phyloP scores from a whole-genome alignment of 2,888 invertebrate genomes.

The Dynastes grantii region DNA sequence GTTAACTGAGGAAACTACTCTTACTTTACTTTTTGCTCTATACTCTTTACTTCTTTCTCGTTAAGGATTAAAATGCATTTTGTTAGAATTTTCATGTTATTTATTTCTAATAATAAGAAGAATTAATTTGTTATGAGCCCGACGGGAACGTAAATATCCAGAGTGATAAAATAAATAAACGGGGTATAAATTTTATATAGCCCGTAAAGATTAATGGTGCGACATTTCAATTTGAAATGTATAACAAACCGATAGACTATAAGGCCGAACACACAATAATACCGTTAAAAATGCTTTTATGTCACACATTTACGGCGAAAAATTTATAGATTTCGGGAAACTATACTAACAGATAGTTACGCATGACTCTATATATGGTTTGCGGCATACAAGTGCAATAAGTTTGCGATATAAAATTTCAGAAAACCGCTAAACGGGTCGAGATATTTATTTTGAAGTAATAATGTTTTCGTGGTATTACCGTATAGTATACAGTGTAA shows the following conservation, averaged over 20 bases:
- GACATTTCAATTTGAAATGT: constrained; percentile 41
- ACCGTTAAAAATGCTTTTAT: constrained; percentile 34
- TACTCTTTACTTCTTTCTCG: not conserved
- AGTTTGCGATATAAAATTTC: not conserved
- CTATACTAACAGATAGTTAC: constrained; percentile 32
- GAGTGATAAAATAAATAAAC: constrained; percentile 28
- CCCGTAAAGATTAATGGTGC: constrained; percentile 39
- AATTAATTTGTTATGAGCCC: constrained; percentile 14
- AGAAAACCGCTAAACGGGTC: too few species aligned
- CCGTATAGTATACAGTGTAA: too few species aligned
- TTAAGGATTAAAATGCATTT: not conserved
- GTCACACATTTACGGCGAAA: constrained; percentile 19
- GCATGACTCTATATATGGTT: not conserved
- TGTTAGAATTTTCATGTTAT: not conserved
- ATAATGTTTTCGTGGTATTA: too few species aligned
- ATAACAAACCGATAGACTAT: constrained; percentile 40
- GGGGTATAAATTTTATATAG: constrained; percentile 33
- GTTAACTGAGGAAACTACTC: not conserved
- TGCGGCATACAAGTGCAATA: not conserved
- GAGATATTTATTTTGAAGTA: too few species aligned
- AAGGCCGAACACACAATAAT: constrained; percentile 25
- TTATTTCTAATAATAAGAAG: constrained; percentile 19
- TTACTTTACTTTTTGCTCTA: not conserved
- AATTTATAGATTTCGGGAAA: constrained; percentile 38
- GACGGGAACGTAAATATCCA: not conserved